phyloP scores from a whole-genome alignment of 2,113 vertebrate genomes.

The Centropus unirufus region DNA sequence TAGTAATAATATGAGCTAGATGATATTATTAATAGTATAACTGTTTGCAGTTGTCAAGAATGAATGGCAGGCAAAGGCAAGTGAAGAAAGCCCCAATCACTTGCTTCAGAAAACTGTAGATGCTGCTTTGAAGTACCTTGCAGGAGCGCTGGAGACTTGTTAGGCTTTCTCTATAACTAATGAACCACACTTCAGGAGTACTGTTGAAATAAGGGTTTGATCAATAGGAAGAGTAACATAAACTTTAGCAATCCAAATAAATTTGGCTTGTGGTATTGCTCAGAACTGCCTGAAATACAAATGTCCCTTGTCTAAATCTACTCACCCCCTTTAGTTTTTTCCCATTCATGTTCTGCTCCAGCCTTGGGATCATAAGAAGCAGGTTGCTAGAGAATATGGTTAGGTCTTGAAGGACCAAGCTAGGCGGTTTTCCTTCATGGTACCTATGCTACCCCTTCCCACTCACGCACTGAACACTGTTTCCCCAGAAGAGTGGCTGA shows the following conservation, averaged over 20 bases:
- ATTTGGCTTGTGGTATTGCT: neutral
- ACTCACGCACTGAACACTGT: fast-evolving
- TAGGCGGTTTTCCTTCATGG: fast-evolving
- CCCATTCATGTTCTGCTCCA: neutral
- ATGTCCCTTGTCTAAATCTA: neutral
- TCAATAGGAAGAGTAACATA: neutral
- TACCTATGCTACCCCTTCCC: neutral
- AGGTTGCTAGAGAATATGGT: neutral
- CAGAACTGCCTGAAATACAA: neutral
- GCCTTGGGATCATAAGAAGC: neutral
- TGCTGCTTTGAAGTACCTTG: neutral
- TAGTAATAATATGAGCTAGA: neutral
- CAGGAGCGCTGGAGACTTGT: neutral
- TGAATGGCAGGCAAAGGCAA: neutral
- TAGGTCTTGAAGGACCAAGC: neutral
- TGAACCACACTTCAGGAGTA: neutral
- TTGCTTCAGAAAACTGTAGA: neutral
- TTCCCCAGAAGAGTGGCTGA: neutral
- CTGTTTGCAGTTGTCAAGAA: neutral
- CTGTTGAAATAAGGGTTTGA: neutral
- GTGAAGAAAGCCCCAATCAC: neutral
- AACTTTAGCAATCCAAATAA: neutral
- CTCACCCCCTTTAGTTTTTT: neutral
- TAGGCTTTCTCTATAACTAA: neutral
- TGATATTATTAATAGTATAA: neutral